These are phyloP conservation scores for Atherinosoma microstoma DNA, from an alignment of 2,797 vertebrate genomes.

Conservation along the genomic window DNA sequence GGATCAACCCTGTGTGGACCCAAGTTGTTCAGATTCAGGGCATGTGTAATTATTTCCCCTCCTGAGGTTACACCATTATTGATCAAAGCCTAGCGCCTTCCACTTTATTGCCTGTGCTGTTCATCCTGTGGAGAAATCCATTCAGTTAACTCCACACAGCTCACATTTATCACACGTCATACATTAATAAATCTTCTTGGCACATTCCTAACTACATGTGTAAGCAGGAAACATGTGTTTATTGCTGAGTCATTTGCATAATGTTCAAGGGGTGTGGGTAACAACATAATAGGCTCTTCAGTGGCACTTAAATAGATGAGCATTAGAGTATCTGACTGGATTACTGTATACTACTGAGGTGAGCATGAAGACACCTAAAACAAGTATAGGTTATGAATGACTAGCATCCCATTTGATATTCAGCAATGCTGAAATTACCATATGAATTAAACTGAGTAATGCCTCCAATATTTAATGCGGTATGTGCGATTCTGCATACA, in stretches of 20 bases:
- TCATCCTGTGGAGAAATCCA: conserved; percentile 47
- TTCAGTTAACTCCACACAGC: conserved; percentile 29
- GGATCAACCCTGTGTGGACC: conserved; percentile 16
- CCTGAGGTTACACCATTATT: conserved; percentile 58
- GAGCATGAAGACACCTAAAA: conserved; percentile 4
- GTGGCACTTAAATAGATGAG: conserved; percentile 24
- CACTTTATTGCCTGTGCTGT: conserved; percentile 48
- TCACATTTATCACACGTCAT: conserved; percentile 56
- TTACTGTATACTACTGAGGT: conserved; percentile 2
- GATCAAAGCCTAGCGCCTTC: conserved; percentile 55
- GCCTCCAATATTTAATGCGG: conserved; percentile 9
- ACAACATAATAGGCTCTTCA: conserved; percentile 31
- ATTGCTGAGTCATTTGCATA: conserved; percentile 32
- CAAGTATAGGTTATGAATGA: conserved; percentile 4
- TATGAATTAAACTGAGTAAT: conserved; percentile 31
- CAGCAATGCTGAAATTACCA: conserved; percentile 42
- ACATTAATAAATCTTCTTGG: conserved; percentile 51
- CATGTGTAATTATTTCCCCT: conserved; percentile 64
- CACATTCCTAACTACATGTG: conserved; percentile 52
- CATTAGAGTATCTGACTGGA: conserved; percentile 25
- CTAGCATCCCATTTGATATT: conserved; percentile 47
- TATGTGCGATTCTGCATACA: conserved; percentile 6
- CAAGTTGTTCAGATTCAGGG: conserved; percentile 35
- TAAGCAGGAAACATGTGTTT: conserved; percentile 26
- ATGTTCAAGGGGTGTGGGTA: conserved; percentile 21